Evolutionary conservation across 2,113 vertebrate genomes (phyloP).

Genomic region (Charina bottae): DNA sequence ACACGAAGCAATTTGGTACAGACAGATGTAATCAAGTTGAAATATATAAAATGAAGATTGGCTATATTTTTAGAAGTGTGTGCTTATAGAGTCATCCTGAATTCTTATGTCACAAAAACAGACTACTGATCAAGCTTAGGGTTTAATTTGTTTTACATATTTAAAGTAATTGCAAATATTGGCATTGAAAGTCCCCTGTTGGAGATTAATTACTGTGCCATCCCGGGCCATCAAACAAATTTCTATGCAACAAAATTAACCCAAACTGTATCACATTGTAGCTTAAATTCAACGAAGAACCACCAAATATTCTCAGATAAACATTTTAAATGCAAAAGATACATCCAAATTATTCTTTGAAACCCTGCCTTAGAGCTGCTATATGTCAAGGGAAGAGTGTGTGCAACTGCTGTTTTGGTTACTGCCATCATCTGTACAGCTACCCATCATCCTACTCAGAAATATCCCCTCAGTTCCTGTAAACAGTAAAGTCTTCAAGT

Average conservation of each 20-base stretch:
- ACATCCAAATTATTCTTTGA: not conserved
- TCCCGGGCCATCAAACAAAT: not conserved
- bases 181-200: not conserved
- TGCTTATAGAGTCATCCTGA: not conserved
- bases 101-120: conserved; percentile 3
- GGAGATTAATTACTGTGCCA: not conserved
- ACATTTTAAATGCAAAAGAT: not conserved
- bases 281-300: not conserved
- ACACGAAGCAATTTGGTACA: not conserved
- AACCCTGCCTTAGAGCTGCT: not conserved
- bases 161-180: not conserved
- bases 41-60: not conserved
- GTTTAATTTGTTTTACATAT: not conserved
- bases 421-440: not conserved
- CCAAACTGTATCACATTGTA: not conserved
- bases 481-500: not conserved
- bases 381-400: not conserved
- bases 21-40: not conserved
- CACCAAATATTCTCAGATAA: not conserved
- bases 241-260: not conserved
- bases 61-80: not conserved
- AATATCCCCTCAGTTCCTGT: not conserved
- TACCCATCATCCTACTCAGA: not conserved
- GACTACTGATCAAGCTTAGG: not conserved
- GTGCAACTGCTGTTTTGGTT: not conserved